phyloP scores from a whole-genome alignment of 2,888 invertebrate genomes.

The Diachrysia chrysitis region DNA sequence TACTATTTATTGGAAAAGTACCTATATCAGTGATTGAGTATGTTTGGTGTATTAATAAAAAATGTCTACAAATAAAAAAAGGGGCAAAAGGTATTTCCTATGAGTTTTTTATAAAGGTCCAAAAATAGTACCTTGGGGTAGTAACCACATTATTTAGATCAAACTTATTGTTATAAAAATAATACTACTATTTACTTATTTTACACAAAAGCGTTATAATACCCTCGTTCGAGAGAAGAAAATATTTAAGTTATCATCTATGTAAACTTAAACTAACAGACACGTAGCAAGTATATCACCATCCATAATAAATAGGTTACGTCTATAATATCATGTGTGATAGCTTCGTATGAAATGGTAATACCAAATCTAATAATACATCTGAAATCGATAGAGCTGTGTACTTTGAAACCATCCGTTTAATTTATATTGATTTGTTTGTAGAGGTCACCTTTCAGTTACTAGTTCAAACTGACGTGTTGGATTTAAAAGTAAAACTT shows the following conservation, averaged over 20 bases:
- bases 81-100: too few species aligned
- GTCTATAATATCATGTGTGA: constrained; percentile 13
- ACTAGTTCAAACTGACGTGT: not conserved
- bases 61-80: not conserved
- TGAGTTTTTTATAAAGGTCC: too few species aligned
- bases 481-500: not conserved
- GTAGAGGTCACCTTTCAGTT: constrained; percentile 15
- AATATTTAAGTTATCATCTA: too few species aligned
- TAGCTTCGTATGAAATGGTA: constrained; percentile 6
- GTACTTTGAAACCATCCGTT: constrained; percentile 9
- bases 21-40: not conserved
- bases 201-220: too few species aligned
- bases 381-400: constrained; percentile 23
- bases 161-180: too few species aligned
- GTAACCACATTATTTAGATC: too few species aligned
- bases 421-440: constrained; percentile 20
- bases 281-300: constrained; percentile 10
- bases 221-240: too few species aligned
- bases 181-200: too few species aligned
- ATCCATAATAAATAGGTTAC: constrained; percentile 6
- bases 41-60: not conserved
- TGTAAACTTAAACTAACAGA: not conserved
- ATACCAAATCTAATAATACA: constrained; percentile 24
- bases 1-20: not conserved
- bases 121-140: too few species aligned